Conservation (phyloP, 37 sponge, comb jelly and placozoan species). For the Chondrilla cf. caribensis region DNA sequence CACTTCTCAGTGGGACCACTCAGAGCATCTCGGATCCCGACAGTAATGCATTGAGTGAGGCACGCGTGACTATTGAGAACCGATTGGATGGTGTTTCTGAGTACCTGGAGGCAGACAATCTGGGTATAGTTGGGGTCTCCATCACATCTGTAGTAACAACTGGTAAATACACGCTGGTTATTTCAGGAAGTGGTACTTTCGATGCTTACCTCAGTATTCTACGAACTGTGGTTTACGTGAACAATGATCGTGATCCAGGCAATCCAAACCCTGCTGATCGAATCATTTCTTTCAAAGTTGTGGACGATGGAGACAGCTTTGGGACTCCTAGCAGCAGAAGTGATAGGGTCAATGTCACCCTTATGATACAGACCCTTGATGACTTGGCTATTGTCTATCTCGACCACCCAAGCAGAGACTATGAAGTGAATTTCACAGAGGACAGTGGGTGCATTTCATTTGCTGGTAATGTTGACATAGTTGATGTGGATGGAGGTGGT, state of each 20-base stretch:
- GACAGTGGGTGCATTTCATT: slow-evolving; percentile 40
- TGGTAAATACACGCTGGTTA: slow-evolving; percentile 22
- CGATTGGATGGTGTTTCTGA: slow-evolving; percentile 49
- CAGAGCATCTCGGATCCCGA: slow-evolving; percentile 52
- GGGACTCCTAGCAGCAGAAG: slow-evolving; percentile 24
- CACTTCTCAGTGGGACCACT: slow-evolving; percentile 14
- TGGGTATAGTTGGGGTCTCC: not conserved
- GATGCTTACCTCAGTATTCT: slow-evolving; percentile 26
- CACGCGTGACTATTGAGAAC: slow-evolving; percentile 17
- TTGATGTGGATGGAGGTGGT: slow-evolving; percentile 26
- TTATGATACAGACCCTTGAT: slow-evolving; percentile 35
- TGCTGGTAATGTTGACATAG: slow-evolving; percentile 22
- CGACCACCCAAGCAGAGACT: slow-evolving; percentile 32
- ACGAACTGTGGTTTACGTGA: slow-evolving; percentile 35
- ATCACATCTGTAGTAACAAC: not conserved
- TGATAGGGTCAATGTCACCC: slow-evolving; percentile 24
- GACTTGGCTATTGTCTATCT: slow-evolving; percentile 48
- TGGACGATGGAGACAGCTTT: slow-evolving; percentile 43
- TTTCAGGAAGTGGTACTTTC: not conserved
- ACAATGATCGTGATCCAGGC: slow-evolving; percentile 29
- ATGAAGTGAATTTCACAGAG: slow-evolving; percentile 36
- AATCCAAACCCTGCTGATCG: not conserved
- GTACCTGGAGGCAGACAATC: slow-evolving; percentile 27
- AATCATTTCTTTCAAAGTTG: slow-evolving; percentile 30
- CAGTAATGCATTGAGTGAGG: slow-evolving; percentile 23